Percentiles rank a stretch among this genome's conserved stretches.
Evolutionary conservation across 2,113 vertebrate genomes (phyloP).

Genomic region (Oostethus manadensis): DNA sequence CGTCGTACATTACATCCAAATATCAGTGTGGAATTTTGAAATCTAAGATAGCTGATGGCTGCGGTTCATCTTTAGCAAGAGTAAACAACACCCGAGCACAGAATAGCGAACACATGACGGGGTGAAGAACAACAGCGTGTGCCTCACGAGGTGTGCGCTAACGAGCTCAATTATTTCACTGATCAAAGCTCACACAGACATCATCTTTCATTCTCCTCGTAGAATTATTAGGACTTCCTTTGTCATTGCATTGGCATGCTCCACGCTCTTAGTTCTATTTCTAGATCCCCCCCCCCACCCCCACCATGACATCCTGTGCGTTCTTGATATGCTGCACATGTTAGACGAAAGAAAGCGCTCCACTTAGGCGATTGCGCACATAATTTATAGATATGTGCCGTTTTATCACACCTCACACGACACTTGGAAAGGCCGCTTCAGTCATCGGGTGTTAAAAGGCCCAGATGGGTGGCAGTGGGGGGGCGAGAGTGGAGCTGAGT

Average conservation of each 20-base stretch:
- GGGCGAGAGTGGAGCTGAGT: conserved; percentile 12
- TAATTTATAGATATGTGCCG: conserved; percentile 67
- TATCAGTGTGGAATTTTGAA: conserved; percentile 1
- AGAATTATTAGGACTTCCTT: conserved; percentile 28
- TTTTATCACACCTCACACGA: conserved; percentile 69
- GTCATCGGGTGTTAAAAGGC: conserved; percentile 65
- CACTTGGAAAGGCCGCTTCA: conserved; percentile 58
- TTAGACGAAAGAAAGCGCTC: conserved; percentile 41
- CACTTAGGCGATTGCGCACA: conserved; percentile 40
- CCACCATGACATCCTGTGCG: conserved; percentile 25
- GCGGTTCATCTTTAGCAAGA: neutral
- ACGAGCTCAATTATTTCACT: conserved; percentile 19
- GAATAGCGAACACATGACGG: conserved; percentile 3
- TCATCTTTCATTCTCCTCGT: conserved; percentile 9
- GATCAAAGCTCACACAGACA: conserved; percentile 22
- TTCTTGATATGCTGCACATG: conserved; percentile 51
- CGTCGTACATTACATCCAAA: neutral
- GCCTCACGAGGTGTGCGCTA: neutral
- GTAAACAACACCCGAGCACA: neutral
- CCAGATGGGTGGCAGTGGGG: conserved; percentile 60
- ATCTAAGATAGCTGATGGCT: neutral
- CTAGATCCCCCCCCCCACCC: conserved; percentile 28
- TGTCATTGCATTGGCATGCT: conserved; percentile 32
- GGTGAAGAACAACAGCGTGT: neutral
- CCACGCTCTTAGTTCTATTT: conserved; percentile 43